A percentile compares a stretch with the other conserved stretches of the same genome.
phyloP scores from a whole-genome alignment of 2,797 vertebrate species.

The Karalla daura region DNA sequence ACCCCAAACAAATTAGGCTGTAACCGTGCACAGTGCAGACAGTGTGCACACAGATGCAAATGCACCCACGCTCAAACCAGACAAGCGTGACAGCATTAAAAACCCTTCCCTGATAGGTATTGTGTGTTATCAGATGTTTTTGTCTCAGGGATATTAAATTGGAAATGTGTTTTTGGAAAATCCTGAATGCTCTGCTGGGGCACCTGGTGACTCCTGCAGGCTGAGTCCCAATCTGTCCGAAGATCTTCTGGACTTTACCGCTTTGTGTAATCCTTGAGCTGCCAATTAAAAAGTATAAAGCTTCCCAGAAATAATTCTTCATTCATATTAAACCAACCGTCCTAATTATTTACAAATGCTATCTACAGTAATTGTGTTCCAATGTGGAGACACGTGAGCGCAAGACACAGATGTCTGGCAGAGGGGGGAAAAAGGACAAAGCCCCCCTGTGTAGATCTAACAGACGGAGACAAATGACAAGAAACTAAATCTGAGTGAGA shows the following conservation, averaged over 20 bases:
- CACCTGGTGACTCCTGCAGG: not conserved
- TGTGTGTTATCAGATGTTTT: not conserved
- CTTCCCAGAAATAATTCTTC: not conserved
- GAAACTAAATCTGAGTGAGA: slow-evolving; percentile 76
- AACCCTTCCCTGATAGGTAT: not conserved
- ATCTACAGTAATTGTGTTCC: slow-evolving; percentile 10
- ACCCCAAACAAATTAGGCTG: slow-evolving; percentile 68
- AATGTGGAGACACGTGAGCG: slow-evolving; percentile 33
- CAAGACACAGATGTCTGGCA: slow-evolving; percentile 52
- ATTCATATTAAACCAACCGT: slow-evolving; percentile 1
- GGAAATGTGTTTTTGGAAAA: not conserved
- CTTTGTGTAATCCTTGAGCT: not conserved
- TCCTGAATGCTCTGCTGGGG: not conserved
- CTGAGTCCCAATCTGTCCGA: not conserved
- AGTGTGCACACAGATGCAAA: slow-evolving; percentile 18
- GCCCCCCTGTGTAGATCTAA: slow-evolving; percentile 55
- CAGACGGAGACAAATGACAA: slow-evolving; percentile 64
- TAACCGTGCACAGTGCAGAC: slow-evolving; percentile 35
- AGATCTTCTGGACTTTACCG: not conserved
- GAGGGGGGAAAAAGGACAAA: slow-evolving; percentile 40
- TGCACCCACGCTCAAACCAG: not conserved
- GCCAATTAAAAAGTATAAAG: not conserved
- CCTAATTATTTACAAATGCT: slow-evolving; percentile 11
- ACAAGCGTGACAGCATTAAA: not conserved
- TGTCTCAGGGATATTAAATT: not conserved